Conservation (phyloP, 2,888 invertebrate genomes). For the Parnassius apollo region DNA sequence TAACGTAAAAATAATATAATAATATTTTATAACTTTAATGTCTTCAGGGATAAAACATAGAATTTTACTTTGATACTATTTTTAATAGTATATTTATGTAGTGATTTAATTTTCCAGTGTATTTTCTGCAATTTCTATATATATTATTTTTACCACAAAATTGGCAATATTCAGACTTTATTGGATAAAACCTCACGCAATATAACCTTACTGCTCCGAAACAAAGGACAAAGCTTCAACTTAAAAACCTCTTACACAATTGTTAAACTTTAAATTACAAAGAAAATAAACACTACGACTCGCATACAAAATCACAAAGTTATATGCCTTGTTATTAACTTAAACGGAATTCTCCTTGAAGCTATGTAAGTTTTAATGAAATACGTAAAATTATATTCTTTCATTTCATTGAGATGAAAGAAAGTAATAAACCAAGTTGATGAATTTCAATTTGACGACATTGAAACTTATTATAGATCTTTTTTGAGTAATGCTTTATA, state of each 20-base stretch:
- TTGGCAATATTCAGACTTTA: neutral
- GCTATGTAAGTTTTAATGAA: constrained; percentile 48
- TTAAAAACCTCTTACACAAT: constrained; percentile 51
- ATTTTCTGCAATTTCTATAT: too few relatives aligned
- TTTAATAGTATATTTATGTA: too few relatives aligned
- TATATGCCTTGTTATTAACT: constrained; percentile 60
- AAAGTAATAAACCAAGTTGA: neutral
- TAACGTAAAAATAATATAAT: too few relatives aligned
- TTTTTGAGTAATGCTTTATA: neutral
- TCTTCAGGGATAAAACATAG: too few relatives aligned
- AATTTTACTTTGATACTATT: too few relatives aligned
- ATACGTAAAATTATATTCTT: constrained; percentile 21
- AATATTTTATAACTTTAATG: too few relatives aligned
- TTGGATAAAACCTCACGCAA: constrained; percentile 16
- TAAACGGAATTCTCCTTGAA: constrained; percentile 45
- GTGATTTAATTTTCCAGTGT: too few relatives aligned
- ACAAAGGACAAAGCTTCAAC: constrained; percentile 31
- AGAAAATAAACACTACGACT: constrained; percentile 61
- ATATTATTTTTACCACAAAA: too few relatives aligned
- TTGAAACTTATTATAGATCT: neutral
- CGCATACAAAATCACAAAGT: constrained; percentile 54
- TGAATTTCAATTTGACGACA: constrained; percentile 15
- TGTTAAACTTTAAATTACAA: constrained; percentile 70
- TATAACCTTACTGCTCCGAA: constrained; percentile 23
- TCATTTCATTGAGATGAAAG: constrained; percentile 5